These are phyloP conservation scores for chimpanzee (Pan troglodytes) DNA, from an alignment of 2,113 vertebrate genomes.

Conservation along the genomic window NHGRI_mPanTro3-v2.1_pri NC_072404.2:30988001-30988500, in stretches of 20 bases:
- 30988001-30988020: background rate
- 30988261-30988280: conserved; percentile 45
- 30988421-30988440: no score
- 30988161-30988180: background rate
- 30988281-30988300: background rate
- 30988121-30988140: background rate
- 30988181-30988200: background rate
- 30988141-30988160: background rate
- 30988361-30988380: no score
- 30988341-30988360: no score
- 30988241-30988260: conserved; percentile 80
- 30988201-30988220: background rate
- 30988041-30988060: background rate
- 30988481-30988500: no score
- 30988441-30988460: no score
- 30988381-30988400: no score
- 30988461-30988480: no score
- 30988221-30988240: conserved; percentile 68
- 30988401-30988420: no score
- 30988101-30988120: conserved; percentile 23
- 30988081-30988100: conserved; percentile 20
- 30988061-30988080: background rate
- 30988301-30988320: conserved; percentile 17
- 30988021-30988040: conserved; percentile 26
- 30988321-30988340: background rate